These are phyloP conservation scores for Zoanthus gigantus DNA, from an alignment of 92 coral and sea anemone genomes.

Conservation along the genomic window DNA sequence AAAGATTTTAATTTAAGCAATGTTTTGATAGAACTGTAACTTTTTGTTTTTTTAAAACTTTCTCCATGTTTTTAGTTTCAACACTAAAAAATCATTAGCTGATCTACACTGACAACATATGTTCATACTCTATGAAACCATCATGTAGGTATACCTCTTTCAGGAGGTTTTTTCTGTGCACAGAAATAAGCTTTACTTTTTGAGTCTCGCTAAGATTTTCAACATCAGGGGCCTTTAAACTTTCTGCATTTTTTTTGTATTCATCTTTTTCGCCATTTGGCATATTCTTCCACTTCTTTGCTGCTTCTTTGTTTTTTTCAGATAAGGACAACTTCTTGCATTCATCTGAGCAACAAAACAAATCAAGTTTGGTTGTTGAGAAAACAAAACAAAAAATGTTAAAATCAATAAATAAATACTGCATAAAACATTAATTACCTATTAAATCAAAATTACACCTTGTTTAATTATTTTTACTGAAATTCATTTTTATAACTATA, in stretches of 20 bases:
- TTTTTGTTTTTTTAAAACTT: not conserved
- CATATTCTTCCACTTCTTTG: slow-evolving; percentile 60
- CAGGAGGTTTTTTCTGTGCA: slow-evolving; percentile 57
- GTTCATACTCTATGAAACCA: not conserved
- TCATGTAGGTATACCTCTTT: slow-evolving; percentile 46
- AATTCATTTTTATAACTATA: no score
- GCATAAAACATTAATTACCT: no score
- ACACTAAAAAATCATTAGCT: not conserved
- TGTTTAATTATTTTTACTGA: no score
- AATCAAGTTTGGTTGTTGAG: not conserved
- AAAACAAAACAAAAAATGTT: not conserved
- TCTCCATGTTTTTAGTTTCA: not conserved
- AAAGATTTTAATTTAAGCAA: not conserved
- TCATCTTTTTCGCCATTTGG: slow-evolving; percentile 59
- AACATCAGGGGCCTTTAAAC: slow-evolving; percentile 62
- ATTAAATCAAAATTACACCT: no score
- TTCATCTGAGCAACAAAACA: slow-evolving; percentile 50
- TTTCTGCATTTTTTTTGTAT: slow-evolving; percentile 57
- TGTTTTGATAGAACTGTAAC: not conserved
- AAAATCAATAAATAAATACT: no score
- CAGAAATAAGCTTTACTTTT: slow-evolving; percentile 49
- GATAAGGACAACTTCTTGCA: slow-evolving; percentile 58
- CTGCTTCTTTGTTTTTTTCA: slow-evolving; percentile 57
- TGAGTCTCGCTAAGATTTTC: slow-evolving; percentile 57
- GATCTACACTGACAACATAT: not conserved